Evolutionary conservation across 2,113 vertebrate species (phyloP).

Genomic region (Ictalurus furcatus): DNA sequence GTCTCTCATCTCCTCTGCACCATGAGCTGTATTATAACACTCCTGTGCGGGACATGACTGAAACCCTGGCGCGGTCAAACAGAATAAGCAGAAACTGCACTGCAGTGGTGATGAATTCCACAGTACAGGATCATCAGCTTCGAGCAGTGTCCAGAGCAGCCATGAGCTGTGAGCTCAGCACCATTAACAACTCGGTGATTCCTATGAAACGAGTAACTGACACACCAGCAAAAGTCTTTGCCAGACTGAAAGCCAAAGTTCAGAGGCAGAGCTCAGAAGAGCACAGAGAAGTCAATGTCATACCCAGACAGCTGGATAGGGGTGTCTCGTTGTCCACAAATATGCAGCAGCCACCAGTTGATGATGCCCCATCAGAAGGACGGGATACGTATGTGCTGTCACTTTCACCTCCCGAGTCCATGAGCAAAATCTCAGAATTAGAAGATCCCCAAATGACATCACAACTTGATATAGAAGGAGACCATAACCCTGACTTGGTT

Average conservation of each 20-base stretch:
- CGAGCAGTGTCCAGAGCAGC: background rate
- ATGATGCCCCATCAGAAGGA: conserved; percentile 39
- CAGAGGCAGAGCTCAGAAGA: conserved; percentile 40
- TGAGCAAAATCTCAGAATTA: conserved; percentile 34
- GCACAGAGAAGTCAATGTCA: background rate
- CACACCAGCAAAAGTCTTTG: conserved; percentile 74
- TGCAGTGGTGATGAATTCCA: conserved; percentile 49
- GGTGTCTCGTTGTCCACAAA: background rate
- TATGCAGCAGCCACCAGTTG: background rate
- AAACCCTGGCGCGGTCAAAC: background rate
- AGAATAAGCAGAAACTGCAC: background rate
- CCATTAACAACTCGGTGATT: conserved; percentile 28
- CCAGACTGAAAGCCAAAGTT: conserved; percentile 70
- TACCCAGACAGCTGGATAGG: background rate
- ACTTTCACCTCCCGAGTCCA: conserved; percentile 66
- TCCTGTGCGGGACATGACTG: background rate
- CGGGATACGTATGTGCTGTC: conserved; percentile 60
- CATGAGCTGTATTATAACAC: background rate
- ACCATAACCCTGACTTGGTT: background rate
- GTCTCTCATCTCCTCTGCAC: background rate
- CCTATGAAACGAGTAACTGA: conserved; percentile 38
- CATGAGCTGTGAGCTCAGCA: conserved; percentile 50
- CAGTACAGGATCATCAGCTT: conserved; percentile 32
- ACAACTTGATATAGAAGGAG: background rate
- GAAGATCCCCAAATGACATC: background rate